A percentile compares a stretch with the other conserved stretches of the same genome.
Evolutionary conservation across 2,113 vertebrate genomes (phyloP).

Genomic region (Urocolius indicus): DNA sequence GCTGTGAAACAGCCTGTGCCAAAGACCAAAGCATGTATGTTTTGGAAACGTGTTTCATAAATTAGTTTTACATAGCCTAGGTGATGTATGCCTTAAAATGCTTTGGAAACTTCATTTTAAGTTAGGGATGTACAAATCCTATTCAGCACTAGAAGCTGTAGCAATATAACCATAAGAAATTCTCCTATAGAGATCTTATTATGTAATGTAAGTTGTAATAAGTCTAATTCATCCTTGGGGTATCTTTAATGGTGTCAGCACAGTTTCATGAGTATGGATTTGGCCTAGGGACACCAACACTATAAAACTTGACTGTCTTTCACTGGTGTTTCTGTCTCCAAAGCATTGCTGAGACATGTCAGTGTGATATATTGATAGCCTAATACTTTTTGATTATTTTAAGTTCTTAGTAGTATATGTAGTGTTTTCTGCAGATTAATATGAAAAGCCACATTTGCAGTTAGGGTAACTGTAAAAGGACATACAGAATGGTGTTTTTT

Average conservation of each 20-base stretch:
- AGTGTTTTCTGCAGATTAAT: not conserved
- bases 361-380: not conserved
- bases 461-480: not conserved
- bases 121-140: not conserved
- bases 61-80: not conserved
- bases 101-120: slow-evolving; percentile 19
- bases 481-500: not conserved
- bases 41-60: slow-evolving; percentile 11
- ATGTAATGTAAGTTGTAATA: slow-evolving; percentile 37
- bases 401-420: not conserved
- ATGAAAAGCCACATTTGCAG: not conserved
- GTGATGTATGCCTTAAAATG: not conserved
- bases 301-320: slow-evolving; percentile 13
- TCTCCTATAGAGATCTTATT: not conserved
- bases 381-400: not conserved
- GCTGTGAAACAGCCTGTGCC: not conserved
- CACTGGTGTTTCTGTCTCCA: slow-evolving; percentile 4
- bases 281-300: not conserved
- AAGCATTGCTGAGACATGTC: not conserved
- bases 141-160: not conserved
- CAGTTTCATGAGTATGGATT: not conserved
- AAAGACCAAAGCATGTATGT: not conserved
- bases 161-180: not conserved
- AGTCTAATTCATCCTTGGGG: slow-evolving; percentile 29
- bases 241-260: slow-evolving; percentile 35